Evolutionary conservation across 2,113 vertebrate genomes (phyloP), one percentile per base, ranked within the genome.

Genomic region (Pachyramphus minor): DNA sequence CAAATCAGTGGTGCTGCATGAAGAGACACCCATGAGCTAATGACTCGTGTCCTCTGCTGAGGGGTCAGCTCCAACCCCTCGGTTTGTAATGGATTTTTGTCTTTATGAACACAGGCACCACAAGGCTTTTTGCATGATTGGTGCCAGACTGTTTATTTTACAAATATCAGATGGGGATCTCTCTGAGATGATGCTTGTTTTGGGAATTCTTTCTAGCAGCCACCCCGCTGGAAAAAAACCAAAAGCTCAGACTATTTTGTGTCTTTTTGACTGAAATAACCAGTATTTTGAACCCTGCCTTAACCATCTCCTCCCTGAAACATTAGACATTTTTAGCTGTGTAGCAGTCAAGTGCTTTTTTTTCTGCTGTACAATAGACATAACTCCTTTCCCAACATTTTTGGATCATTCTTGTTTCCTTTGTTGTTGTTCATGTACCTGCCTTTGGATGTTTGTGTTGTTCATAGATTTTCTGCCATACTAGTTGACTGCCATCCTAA

Each of bases 241-340:
- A 12, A 10, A 9, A 14, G 12, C 41, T 37, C 66, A 39, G 60
- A 49, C 55, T 49, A 23, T 35, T 91, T 63, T 60, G 13, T 89
- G 72, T 23, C 81, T 89, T 94, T 87, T 84, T 94, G 73, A 96
- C 90, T 49, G 27, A 87, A 68, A 30, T 55, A 76, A 77, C 71
- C 96, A 96, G 96, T 97, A 96, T 98, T 96, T 98, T 98, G 98
- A 98, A 97, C 98, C 98, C 98, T 97, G 93, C 91, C 82, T 97
- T 97, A 98, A 98, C 97, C 97, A 97, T 98, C 97, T 94, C 82
- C 94, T 97, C 96, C 91, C 89, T 86, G 82, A 95, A 97, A 96
- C 97, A 97, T 97, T 93, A 95, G 94, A 97, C 89, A 93, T 97
- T 94, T 96, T 91, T 95, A 98, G 95, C 96, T 97, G 78, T 87